Evolutionary conservation across 2,797 vertebrate species (phyloP).

Genomic region (Clarias fuscus): DNA sequence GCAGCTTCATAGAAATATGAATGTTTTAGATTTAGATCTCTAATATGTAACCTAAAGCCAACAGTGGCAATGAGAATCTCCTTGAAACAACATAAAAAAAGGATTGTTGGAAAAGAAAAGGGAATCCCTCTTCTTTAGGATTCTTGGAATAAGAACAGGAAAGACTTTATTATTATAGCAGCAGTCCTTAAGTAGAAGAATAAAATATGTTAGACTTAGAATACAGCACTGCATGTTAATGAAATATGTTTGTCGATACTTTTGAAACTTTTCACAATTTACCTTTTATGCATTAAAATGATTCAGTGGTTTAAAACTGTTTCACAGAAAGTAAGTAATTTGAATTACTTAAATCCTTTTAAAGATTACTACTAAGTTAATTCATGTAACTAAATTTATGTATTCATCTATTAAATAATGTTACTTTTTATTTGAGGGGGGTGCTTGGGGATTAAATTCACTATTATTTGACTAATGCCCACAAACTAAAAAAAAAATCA

Average conservation of each 20-base stretch:
- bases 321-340: neutral
- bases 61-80: neutral
- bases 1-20: neutral
- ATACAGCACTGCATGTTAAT: neutral
- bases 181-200: neutral
- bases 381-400: neutral
- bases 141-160: neutral
- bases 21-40: neutral
- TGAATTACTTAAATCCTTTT: neutral
- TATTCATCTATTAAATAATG: too few relatives aligned
- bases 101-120: neutral
- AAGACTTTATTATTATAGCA: neutral
- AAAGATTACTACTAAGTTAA: neutral
- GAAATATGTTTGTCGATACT: neutral
- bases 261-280: neutral
- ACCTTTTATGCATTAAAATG: too few relatives aligned
- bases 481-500: neutral
- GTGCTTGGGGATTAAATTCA: neutral
- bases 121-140: neutral
- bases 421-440: too few relatives aligned
- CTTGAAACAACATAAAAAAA: neutral
- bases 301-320: too few relatives aligned
- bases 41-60: too few relatives aligned
- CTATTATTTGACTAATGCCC: neutral
- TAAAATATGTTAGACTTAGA: neutral